Evolutionary conservation across 2,797 vertebrate species (phyloP).

Genomic region (Anableps anableps): DNA sequence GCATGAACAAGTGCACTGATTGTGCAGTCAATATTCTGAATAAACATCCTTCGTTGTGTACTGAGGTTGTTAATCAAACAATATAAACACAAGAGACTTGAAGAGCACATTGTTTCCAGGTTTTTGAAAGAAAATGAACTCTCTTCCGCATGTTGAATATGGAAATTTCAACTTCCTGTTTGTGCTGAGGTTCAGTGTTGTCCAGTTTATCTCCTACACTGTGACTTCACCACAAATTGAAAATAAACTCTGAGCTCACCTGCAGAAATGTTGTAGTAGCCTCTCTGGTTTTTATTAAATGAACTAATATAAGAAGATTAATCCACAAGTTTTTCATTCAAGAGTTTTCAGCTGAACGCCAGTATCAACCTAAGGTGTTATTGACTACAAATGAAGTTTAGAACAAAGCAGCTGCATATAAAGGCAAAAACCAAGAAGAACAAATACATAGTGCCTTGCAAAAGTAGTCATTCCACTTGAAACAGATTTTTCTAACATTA

Average conservation of each 20-base stretch:
- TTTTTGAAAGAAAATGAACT: constrained; percentile 21
- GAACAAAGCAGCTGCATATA: too few relatives aligned
- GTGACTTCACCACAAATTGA: not conserved
- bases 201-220: not conserved
- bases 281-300: not conserved
- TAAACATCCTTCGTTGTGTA: not conserved
- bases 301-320: not conserved
- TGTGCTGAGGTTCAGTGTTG: not conserved
- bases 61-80: not conserved
- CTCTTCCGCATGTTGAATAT: not conserved
- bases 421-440: too few relatives aligned
- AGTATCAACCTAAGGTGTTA: too few relatives aligned
- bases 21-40: not conserved
- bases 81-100: not conserved
- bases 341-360: not conserved
- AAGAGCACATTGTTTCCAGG: not conserved
- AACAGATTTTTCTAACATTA: too few relatives aligned
- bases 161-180: not conserved
- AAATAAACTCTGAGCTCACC: not conserved
- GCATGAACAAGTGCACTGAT: not conserved
- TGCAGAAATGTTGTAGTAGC: not conserved
- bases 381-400: too few relatives aligned
- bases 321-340: not conserved
- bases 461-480: too few relatives aligned
- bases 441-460: too few relatives aligned